phyloP scores from a whole-genome alignment of 2,797 vertebrate genomes.

The Acrossocheilus fasciatus region DNA sequence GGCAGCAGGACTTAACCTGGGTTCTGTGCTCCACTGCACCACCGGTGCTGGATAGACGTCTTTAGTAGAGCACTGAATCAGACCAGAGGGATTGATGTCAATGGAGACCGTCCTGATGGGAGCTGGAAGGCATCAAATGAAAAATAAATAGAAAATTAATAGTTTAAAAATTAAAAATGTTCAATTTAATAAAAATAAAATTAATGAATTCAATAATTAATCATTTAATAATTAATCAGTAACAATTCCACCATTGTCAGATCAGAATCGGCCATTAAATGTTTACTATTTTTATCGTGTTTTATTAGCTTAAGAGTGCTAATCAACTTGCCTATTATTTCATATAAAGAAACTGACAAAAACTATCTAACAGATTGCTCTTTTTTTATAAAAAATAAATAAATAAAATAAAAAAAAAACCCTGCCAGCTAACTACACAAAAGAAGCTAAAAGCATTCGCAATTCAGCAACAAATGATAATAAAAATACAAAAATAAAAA shows the following conservation, averaged over 20 bases:
- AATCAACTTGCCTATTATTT: neutral
- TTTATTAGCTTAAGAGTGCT: neutral
- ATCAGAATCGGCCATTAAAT: neutral
- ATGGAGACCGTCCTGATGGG: conserved; percentile 58
- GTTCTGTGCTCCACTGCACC: conserved; percentile 59
- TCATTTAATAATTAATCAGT: neutral
- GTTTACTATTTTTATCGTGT: neutral
- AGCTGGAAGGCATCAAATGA: conserved; percentile 46
- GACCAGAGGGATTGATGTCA: conserved; percentile 10
- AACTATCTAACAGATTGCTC: neutral
- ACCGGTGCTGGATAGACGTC: conserved; percentile 62
- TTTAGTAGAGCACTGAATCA: conserved; percentile 56
- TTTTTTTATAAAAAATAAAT: neutral
- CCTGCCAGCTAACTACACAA: neutral
- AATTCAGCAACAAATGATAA: neutral
- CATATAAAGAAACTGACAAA: neutral
- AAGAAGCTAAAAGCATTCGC: neutral
- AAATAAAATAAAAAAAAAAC: neutral
- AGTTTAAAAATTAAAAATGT: no score
- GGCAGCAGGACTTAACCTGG: neutral
- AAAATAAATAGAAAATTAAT: neutral
- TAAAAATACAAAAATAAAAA: neutral
- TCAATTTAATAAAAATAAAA: neutral
- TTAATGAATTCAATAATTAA: no score
- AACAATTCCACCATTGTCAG: neutral